Evolutionary conservation across 2,888 invertebrate genomes (phyloP).

Genomic region (Homarus gammarus): DNA sequence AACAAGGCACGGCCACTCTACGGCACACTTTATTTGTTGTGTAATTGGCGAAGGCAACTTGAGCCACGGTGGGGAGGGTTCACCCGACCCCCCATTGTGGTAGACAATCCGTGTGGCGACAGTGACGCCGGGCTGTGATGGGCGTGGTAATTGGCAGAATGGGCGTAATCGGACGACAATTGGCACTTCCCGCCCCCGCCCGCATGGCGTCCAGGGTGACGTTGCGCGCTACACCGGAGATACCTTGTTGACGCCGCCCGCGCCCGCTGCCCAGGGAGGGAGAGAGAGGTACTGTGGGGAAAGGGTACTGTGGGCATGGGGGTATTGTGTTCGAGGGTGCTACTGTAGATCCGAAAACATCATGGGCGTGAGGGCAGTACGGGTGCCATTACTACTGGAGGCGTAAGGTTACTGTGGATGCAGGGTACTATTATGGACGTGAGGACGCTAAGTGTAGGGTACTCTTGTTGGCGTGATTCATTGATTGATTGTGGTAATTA

Average conservation of each 20-base stretch:
- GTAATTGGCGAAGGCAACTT: neutral
- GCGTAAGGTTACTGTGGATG: too few species aligned
- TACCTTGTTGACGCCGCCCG: conserved; percentile 35
- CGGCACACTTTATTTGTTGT: neutral
- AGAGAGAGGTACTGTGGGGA: conserved; percentile 4
- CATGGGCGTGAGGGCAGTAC: too few species aligned
- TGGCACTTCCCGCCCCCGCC: conserved; percentile 62
- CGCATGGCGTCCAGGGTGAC: conserved; percentile 38
- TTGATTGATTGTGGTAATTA: too few species aligned
- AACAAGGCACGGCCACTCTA: too few species aligned
- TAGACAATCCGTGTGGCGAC: neutral
- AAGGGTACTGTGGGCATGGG: neutral
- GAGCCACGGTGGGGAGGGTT: neutral
- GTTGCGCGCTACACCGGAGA: conserved; percentile 35
- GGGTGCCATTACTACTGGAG: too few species aligned
- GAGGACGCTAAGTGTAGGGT: too few species aligned
- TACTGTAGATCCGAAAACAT: too few species aligned
- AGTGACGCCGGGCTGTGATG: conserved; percentile 31
- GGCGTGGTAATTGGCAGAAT: conserved; percentile 55
- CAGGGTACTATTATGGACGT: too few species aligned
- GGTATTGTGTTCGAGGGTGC: neutral
- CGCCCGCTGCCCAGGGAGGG: conserved; percentile 21
- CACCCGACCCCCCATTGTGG: conserved; percentile 9
- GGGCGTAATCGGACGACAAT: conserved; percentile 57
- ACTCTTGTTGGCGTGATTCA: too few species aligned